Percentiles rank a stretch among this genome's conserved stretches.
Evolutionary conservation across 2,888 invertebrate genomes (phyloP).

Genomic region (Panzeria rudis): DNA sequence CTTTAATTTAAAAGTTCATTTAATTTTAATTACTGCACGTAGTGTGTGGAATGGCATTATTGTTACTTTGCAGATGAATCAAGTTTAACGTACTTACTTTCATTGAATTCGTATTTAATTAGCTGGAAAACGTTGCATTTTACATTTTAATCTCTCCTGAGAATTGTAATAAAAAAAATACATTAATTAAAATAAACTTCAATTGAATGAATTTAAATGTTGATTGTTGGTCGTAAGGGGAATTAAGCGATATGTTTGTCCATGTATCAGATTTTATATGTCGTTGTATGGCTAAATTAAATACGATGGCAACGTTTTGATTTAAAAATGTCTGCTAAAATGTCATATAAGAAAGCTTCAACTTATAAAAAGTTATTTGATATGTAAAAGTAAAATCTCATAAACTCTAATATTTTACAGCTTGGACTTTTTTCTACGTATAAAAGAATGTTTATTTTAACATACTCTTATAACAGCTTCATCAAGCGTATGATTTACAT

Average conservation of each 20-base stretch:
- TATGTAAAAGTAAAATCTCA: too few relatives aligned
- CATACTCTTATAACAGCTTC: too few relatives aligned
- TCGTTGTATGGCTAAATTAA: background rate
- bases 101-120: conserved; percentile 58
- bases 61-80: background rate
- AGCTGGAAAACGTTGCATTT: conserved; percentile 49
- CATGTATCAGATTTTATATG: background rate
- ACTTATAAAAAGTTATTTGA: too few relatives aligned
- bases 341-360: too few relatives aligned
- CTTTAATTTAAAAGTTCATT: conserved; percentile 45
- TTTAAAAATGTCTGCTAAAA: background rate
- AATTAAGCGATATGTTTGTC: conserved; percentile 29
- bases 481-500: too few relatives aligned
- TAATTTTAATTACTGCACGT: conserved; percentile 32
- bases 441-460: too few relatives aligned
- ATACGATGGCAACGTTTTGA: background rate
- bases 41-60: background rate
- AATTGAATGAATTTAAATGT: conserved; percentile 46
- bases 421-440: too few relatives aligned
- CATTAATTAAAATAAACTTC: conserved; percentile 1
- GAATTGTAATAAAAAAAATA: conserved; percentile 26
- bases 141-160: conserved; percentile 31
- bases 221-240: conserved; percentile 10
- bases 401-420: too few relatives aligned
- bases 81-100: conserved; percentile 34